phyloP scores from a whole-genome alignment of 2,888 invertebrate species.

The Cephus runcator region DNA sequence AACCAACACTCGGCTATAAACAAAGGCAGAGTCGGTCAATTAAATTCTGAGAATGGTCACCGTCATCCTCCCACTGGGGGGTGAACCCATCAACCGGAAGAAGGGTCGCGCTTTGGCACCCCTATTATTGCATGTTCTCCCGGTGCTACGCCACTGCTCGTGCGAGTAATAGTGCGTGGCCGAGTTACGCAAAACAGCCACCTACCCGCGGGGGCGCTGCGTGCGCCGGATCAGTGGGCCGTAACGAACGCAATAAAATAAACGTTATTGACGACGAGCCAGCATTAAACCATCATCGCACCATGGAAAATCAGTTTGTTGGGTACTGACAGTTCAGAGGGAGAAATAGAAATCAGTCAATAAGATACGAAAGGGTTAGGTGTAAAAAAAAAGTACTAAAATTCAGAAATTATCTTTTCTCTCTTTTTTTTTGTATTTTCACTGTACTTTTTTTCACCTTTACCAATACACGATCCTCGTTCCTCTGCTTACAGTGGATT shows the following conservation, averaged over 20 bases:
- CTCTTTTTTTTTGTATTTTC: no score
- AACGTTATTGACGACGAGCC: slow-evolving; percentile 3
- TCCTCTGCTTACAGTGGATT: not conserved
- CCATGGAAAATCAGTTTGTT: not conserved
- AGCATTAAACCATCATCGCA: not conserved
- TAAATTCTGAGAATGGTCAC: not conserved
- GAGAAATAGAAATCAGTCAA: not conserved
- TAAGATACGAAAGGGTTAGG: not conserved
- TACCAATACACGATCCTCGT: not conserved
- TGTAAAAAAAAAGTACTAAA: not conserved
- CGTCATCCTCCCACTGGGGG: not conserved
- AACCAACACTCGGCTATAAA: not conserved
- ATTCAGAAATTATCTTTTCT: no score
- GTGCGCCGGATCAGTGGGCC: not conserved
- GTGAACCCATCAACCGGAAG: not conserved
- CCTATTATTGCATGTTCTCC: not conserved
- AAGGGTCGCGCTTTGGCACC: not conserved
- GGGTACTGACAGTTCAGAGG: not conserved
- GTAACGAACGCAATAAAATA: not conserved
- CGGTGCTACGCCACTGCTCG: not conserved
- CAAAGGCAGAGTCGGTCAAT: not conserved
- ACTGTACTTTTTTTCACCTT: not conserved
- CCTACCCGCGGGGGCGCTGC: not conserved
- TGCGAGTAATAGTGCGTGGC: not conserved
- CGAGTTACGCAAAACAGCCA: not conserved